Conservation (phyloP, 2,113 vertebrate species). For the Heloderma charlesbogerti region DNA sequence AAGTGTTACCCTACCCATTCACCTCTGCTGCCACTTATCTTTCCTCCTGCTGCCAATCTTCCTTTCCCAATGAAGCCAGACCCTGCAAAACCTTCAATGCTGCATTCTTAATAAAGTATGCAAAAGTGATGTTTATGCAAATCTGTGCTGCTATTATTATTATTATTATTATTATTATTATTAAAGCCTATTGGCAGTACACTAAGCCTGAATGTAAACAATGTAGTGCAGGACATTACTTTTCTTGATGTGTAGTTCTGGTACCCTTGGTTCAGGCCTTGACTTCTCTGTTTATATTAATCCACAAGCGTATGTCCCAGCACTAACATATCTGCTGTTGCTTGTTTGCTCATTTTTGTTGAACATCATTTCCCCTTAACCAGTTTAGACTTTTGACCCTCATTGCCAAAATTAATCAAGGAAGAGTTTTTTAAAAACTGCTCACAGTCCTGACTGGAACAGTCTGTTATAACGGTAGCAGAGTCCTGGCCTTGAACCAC, state of each 20-base stretch:
- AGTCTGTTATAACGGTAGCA: conserved; percentile 28
- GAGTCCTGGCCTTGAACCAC: conserved; percentile 48
- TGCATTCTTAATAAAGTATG: not conserved
- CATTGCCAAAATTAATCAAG: conserved; percentile 23
- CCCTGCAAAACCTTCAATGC: not conserved
- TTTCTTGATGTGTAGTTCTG: not conserved
- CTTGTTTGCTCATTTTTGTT: conserved; percentile 8
- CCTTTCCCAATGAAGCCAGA: not conserved
- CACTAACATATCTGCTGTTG: conserved; percentile 27
- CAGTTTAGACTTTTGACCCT: conserved; percentile 42
- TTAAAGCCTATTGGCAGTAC: not conserved
- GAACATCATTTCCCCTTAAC: conserved; percentile 3
- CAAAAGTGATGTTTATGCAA: not conserved
- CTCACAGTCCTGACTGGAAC: not conserved
- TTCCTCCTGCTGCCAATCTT: not conserved
- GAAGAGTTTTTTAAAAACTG: conserved; percentile 32
- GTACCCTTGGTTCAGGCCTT: not conserved
- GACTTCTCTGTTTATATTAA: conserved; percentile 13
- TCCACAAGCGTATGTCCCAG: not conserved
- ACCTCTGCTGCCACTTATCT: not conserved
- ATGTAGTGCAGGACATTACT: not conserved
- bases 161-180: not conserved
- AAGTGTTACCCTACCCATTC: no score
- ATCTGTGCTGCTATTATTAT: no score
- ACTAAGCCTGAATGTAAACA: not conserved